Conservation (phyloP, 2,888 invertebrate genomes). For the Frankliniella fusca region DNA sequence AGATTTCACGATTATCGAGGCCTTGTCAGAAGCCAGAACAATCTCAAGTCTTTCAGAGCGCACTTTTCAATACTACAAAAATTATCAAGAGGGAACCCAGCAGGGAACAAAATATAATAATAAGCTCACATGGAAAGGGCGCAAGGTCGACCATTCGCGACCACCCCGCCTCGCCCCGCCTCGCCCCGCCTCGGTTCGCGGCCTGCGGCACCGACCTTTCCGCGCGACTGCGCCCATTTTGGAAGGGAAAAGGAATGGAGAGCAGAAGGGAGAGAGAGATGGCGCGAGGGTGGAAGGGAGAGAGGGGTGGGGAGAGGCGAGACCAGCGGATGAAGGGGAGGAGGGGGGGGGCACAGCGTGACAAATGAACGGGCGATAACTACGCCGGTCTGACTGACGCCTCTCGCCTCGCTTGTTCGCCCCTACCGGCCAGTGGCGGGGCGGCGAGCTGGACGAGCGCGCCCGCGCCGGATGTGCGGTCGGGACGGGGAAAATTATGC, state of each 20-base stretch:
- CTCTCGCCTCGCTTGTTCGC: background rate
- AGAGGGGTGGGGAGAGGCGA: too few relatives aligned
- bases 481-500: background rate
- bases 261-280: background rate
- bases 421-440: background rate
- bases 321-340: background rate
- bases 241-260: background rate
- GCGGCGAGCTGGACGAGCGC: background rate
- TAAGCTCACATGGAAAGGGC: background rate
- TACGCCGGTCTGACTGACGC: background rate
- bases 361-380: slow-evolving; percentile 2
- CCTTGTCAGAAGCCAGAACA: too few relatives aligned
- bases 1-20: too few relatives aligned
- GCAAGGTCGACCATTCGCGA: background rate
- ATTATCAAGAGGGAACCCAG: too few relatives aligned
- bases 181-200: background rate
- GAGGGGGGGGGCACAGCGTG: background rate
- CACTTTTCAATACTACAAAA: too few relatives aligned
- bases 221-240: background rate
- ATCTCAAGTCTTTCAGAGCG: too few relatives aligned
- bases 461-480: background rate
- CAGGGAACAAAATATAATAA: too few relatives aligned
- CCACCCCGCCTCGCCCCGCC: background rate
- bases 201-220: background rate
- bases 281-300: background rate